Evolutionary conservation across 2,888 invertebrate species (phyloP), one percentile per base, ranked within the genome.

Genomic region (Emmelina monodactyla): DNA sequence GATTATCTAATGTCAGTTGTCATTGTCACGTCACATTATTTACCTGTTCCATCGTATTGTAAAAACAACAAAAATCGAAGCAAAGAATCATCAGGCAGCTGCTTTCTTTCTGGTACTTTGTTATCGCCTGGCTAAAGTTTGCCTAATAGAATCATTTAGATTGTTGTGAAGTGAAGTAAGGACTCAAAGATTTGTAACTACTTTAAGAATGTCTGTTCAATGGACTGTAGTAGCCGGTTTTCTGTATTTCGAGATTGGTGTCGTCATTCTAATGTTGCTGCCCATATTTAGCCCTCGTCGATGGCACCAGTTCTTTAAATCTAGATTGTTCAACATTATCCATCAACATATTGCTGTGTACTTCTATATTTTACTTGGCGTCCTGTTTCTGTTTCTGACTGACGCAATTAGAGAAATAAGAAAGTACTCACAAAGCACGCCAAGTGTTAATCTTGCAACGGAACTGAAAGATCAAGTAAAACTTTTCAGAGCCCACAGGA

Each of bases 301-400:
- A 76, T 93, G 92, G 91, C 83, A 88, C 50, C 83, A 76, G 48
- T 67, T 93, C 35, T 91, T 93, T 71, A 86, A 84, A 44, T 91
- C 91, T 1, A 73, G 87, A 14, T 72, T 91, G 35, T 73, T 89
- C 32, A 71, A 82, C 32, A 80, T 82, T 46, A 60, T 92, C 33
- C 82, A 84, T 39, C 69, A 82, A 29, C 84, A 86, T 51, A 82
- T 89, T 0, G 82, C 85, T 10, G 62, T 85, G 16, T 91, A 91
- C 55, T 91, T 91, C 45, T 82, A 86, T 40, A 82, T 86, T 2
- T 44, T 76, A 28, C 57, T 78, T 13, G 66, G 84, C 12, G 76
- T 89, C 37, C 68, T 91, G 10, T 59, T 82, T 34, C 60, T 91
- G 11, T 83, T 90, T 41, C 83, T 91, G 47, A 49, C 87, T 14